Evolutionary conservation across 2,113 vertebrate species (phyloP).

Genomic region (Mixornis gularis): DNA sequence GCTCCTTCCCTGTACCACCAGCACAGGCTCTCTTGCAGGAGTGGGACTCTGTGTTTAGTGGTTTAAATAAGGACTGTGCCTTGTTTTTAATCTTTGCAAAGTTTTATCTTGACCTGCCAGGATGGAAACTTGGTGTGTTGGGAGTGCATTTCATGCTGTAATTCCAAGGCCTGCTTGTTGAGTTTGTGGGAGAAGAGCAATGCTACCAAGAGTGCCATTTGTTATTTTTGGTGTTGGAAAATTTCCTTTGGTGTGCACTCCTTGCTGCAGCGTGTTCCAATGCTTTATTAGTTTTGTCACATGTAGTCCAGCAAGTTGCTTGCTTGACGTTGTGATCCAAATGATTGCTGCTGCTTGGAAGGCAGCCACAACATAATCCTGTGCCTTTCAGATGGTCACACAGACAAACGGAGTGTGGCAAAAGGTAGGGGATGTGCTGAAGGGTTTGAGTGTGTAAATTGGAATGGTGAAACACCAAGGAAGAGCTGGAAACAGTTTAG

Average conservation of each 20-base stretch:
- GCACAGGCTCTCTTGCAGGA: not conserved
- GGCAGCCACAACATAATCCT: not conserved
- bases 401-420: not conserved
- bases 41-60: not conserved
- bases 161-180: not conserved
- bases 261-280: not conserved
- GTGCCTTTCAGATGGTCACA: not conserved
- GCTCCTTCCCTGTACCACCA: not conserved
- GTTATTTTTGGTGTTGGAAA: not conserved
- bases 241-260: fast-evolving
- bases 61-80: not conserved
- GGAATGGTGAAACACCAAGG: not conserved
- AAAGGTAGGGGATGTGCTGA: not conserved
- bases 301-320: not conserved
- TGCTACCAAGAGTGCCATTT: not conserved
- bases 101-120: not conserved
- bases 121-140: not conserved
- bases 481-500: not conserved
- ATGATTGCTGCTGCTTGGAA: not conserved
- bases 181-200: not conserved
- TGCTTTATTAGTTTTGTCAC: not conserved
- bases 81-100: not conserved
- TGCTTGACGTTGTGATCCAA: not conserved
- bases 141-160: not conserved
- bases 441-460: not conserved